Evolutionary conservation across 2,113 vertebrate genomes (phyloP), one percentile per base, ranked within the genome.

Genomic region (Anser brachyrhynchus): DNA sequence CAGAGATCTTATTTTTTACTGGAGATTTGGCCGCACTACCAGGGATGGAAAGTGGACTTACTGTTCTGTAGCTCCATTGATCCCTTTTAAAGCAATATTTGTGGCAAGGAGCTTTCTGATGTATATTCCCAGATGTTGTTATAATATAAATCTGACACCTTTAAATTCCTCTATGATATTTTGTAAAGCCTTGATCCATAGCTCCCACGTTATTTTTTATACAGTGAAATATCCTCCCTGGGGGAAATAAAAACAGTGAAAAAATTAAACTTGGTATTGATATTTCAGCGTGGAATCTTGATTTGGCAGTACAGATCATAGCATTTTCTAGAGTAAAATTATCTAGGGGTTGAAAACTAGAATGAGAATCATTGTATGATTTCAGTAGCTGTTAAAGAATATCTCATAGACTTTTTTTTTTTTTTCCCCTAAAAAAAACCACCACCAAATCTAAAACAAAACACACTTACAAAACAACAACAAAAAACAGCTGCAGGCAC

Each of bases 351-450:
- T 85, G 87, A 93, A 96, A 79, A 81, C 41, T 85, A 78, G 35
- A 37, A 35, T 74, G 65, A 78, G n/a, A 92, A 64, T 85, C 49
- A 78, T 31, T 88, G 20, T 43, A 57, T 17, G 57, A 49, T 96
- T 95, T 94, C 90, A 92, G 44, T 43, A 85, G 43, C 66, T 94
- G 69, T 70, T 95, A 93, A 92, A 97, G 87, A 89, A 75, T 94
- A 70, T 70, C 83, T 96, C 73, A 77, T 39, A 86, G 71, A 90
- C 49, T 46, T 95, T 70, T 81, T 26, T 7, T 26, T 7, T 89
- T 93, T 88, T 93, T 92, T 86, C 59, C 39, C 52, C 49, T 70
- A 39, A 17, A 16, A 37, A 37, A 23, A 14, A 62, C 5, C 9
- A 49, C 10, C 46, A 49, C 46, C 19, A 49, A 49, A 49, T 49